Evolutionary conservation across 1,140 invertebrate species (phyloP).

Genomic region (Aphelinus certus): DNA sequence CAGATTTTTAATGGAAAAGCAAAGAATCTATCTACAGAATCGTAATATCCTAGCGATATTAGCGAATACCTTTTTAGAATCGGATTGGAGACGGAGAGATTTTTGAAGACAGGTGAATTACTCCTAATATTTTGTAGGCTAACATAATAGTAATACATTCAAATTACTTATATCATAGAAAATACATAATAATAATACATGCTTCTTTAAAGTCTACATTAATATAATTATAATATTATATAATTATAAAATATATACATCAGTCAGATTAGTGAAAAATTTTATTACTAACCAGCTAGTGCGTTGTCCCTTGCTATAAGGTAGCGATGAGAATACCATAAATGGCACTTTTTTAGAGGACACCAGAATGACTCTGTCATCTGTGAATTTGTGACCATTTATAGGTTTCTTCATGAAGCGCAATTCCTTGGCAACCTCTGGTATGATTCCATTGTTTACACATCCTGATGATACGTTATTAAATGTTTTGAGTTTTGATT

Average conservation of each 20-base stretch:
- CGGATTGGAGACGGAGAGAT: conserved; percentile 48
- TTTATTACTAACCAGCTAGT: conserved; percentile 69
- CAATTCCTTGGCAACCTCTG: conserved; percentile 60
- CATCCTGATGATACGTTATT: conserved; percentile 53
- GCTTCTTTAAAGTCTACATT: background rate
- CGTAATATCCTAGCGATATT: conserved; percentile 10
- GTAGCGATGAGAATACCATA: conserved; percentile 83
- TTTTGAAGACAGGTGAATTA: conserved; percentile 51
- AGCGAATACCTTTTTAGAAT: conserved; percentile 51
- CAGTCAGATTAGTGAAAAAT: background rate
- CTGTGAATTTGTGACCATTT: conserved; percentile 74
- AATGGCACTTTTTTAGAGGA: conserved; percentile 79
- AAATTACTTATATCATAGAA: conserved; percentile 5
- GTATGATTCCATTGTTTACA: conserved; percentile 58
- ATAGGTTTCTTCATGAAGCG: conserved; percentile 64
- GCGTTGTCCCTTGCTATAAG: conserved; percentile 77
- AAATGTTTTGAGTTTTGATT: conserved; percentile 56
- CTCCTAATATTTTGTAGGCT: conserved; percentile 46
- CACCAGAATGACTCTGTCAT: conserved; percentile 81
- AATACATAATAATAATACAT: background rate
- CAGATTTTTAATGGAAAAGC: no score
- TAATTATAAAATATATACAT: background rate
- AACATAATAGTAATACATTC: conserved; percentile 44
- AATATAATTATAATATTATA: background rate
- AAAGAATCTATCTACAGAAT: conserved; percentile 20